Evolutionary conservation across 2,888 invertebrate genomes (phyloP).

Genomic region (Azorinus chamasolen): DNA sequence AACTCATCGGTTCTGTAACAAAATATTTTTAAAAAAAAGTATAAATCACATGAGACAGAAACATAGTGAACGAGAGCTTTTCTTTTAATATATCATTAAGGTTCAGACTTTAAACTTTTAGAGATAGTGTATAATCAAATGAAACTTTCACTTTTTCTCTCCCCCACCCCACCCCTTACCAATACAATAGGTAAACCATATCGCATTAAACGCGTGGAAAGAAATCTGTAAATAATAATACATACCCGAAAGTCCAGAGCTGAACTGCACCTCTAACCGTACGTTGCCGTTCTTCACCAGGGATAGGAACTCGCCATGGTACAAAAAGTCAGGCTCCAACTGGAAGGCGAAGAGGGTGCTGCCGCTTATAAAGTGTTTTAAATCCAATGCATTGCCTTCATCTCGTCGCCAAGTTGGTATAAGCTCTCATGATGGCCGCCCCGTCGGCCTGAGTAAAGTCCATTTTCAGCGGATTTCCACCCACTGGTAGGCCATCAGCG

Average conservation of each 20-base stretch:
- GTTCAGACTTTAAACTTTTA: not conserved
- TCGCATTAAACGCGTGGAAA: not conserved
- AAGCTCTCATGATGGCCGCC: constrained; percentile 13
- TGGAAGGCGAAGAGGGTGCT: constrained; percentile 22
- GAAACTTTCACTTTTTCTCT: not conserved
- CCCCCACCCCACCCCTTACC: constrained; percentile 2
- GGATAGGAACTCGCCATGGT: constrained; percentile 27
- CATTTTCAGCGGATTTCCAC: constrained; percentile 23
- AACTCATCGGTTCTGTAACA: constrained; percentile 49
- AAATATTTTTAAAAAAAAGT: constrained; percentile 4
- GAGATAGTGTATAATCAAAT: too few species aligned
- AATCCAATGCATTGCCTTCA: constrained; percentile 13
- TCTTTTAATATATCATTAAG: not conserved
- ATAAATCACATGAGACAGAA: too few species aligned
- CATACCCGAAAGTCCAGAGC: constrained; percentile 15
- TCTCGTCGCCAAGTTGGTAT: constrained; percentile 17
- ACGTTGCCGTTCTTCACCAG: constrained; percentile 33
- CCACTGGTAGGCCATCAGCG: constrained; percentile 17
- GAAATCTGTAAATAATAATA: not conserved
- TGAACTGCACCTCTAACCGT: constrained; percentile 29
- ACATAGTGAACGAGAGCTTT: too few species aligned
- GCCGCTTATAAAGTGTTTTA: constrained; percentile 11
- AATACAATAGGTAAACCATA: not conserved
- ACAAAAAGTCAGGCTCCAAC: constrained; percentile 15
- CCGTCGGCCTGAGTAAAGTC: constrained; percentile 1